Percentiles rank a stretch among this genome's conserved stretches.
Conservation (phyloP, 2,113 vertebrate genomes). For the Oncorhynchus kisutch region DNA sequence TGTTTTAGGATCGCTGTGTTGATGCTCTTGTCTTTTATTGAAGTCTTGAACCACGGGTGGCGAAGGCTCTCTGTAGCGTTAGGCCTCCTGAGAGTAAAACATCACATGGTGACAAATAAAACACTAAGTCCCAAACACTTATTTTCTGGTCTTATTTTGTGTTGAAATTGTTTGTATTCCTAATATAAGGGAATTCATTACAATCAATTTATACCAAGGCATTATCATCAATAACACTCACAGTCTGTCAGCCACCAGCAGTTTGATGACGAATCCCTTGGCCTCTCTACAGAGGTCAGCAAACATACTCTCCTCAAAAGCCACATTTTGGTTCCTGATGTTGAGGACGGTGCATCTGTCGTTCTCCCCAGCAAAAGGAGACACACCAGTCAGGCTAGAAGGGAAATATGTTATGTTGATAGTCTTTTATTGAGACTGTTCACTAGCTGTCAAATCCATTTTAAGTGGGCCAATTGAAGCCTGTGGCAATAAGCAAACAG, state of each 20-base stretch:
- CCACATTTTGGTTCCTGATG: conserved; percentile 91
- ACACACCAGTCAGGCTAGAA: conserved; percentile 88
- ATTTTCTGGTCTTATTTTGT: background rate
- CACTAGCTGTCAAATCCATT: background rate
- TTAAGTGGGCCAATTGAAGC: background rate
- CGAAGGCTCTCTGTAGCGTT: conserved; percentile 86
- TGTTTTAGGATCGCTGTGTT: conserved; percentile 87
- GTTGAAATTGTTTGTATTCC: background rate
- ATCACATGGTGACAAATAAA: background rate
- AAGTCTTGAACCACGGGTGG: conserved; percentile 95
- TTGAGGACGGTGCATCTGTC: conserved; percentile 88
- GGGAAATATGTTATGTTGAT: background rate
- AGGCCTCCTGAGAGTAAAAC: conserved; percentile 79
- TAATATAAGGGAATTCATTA: background rate
- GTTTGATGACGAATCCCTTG: conserved; percentile 92
- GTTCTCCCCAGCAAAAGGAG: conserved; percentile 90
- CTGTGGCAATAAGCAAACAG: background rate
- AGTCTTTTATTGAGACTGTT: too few relatives aligned
- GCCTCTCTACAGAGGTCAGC: conserved; percentile 88
- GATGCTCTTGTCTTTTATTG: conserved; percentile 85
- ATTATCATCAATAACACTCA: conserved; percentile 66
- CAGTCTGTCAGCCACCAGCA: conserved; percentile 87
- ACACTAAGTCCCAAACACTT: background rate
- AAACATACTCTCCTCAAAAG: conserved; percentile 92
- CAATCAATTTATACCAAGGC: background rate